phyloP scores from a whole-genome alignment of 2,113 vertebrate genomes.

The Leptocoma aspasia region DNA sequence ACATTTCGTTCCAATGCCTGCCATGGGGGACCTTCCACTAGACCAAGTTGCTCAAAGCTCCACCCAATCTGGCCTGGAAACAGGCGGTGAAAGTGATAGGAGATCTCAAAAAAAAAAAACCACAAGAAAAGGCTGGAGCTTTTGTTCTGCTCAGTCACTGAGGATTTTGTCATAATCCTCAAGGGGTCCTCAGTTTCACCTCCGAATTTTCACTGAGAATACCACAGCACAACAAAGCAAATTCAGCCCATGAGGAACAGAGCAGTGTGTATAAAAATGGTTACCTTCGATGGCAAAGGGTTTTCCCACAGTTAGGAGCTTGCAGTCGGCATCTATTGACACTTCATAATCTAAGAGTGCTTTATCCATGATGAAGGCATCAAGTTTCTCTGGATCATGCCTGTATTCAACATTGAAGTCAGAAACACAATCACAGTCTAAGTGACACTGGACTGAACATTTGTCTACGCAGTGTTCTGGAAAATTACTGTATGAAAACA shows the following conservation, averaged over 20 bases:
- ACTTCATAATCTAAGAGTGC: slow-evolving; percentile 98
- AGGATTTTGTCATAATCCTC: not conserved
- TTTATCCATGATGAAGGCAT: slow-evolving; percentile 99
- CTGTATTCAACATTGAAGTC: slow-evolving; percentile 70
- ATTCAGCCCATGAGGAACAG: not conserved
- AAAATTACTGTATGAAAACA: not conserved
- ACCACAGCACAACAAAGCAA: not conserved
- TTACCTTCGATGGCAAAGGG: slow-evolving; percentile 98
- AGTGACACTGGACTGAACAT: not conserved
- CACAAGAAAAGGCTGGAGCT: not conserved
- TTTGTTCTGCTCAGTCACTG: not conserved
- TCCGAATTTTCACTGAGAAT: not conserved
- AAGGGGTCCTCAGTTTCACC: not conserved
- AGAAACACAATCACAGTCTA: slow-evolving; percentile 6
- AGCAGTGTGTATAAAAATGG: not conserved
- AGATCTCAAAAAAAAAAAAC: not conserved
- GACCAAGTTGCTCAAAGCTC: not conserved
- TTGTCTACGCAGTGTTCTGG: not conserved
- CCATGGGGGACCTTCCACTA: not conserved
- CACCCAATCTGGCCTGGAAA: not conserved
- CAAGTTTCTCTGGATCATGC: slow-evolving; percentile 92
- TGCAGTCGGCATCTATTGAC: slow-evolving; percentile 97
- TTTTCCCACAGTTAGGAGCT: slow-evolving; percentile 94
- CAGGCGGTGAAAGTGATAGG: not conserved
- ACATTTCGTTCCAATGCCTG: not conserved